These are phyloP conservation scores for Pissodes strobi DNA, from an alignment of 1,140 invertebrate genomes.

Conservation along the genomic window DNA sequence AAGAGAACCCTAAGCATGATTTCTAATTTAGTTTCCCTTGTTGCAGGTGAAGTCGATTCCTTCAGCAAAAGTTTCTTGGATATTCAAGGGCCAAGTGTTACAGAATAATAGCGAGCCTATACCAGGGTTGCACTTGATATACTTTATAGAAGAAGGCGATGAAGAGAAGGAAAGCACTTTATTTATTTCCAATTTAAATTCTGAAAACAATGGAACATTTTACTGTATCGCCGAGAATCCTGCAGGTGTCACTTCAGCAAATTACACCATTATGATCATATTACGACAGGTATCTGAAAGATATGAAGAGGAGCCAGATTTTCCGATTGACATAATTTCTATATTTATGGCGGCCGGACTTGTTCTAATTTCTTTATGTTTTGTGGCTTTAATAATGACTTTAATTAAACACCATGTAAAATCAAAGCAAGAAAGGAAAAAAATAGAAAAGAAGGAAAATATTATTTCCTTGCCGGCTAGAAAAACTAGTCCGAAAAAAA, in stretches of 20 bases:
- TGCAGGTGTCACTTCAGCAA: slow-evolving; percentile 73
- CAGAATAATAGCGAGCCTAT: slow-evolving; percentile 68
- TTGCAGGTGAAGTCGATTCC: slow-evolving; percentile 73
- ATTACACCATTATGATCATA: slow-evolving; percentile 75
- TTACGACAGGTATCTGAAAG: slow-evolving; percentile 66
- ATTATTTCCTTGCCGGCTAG: background rate
- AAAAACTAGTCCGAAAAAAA: background rate
- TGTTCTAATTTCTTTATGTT: slow-evolving; percentile 61
- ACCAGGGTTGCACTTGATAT: slow-evolving; percentile 65
- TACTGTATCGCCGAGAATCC: slow-evolving; percentile 79
- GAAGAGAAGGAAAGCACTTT: slow-evolving; percentile 74
- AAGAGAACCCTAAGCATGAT: no score
- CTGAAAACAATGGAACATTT: slow-evolving; percentile 78
- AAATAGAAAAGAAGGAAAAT: background rate
- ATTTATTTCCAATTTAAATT: slow-evolving; percentile 72
- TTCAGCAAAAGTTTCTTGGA: slow-evolving; percentile 76
- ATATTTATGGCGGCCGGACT: slow-evolving; percentile 65
- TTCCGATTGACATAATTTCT: slow-evolving; percentile 69
- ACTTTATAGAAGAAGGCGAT: slow-evolving; percentile 68
- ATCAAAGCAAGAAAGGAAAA: slow-evolving; percentile 36
- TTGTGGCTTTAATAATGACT: slow-evolving; percentile 63
- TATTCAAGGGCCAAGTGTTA: slow-evolving; percentile 74
- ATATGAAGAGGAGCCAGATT: slow-evolving; percentile 51
- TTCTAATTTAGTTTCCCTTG: no score
- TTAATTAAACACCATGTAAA: slow-evolving; percentile 63